Percentiles rank a stretch among this genome's conserved stretches.
phyloP scores from a whole-genome alignment of 2,113 vertebrate species.

The Sylvietta virens region DNA sequence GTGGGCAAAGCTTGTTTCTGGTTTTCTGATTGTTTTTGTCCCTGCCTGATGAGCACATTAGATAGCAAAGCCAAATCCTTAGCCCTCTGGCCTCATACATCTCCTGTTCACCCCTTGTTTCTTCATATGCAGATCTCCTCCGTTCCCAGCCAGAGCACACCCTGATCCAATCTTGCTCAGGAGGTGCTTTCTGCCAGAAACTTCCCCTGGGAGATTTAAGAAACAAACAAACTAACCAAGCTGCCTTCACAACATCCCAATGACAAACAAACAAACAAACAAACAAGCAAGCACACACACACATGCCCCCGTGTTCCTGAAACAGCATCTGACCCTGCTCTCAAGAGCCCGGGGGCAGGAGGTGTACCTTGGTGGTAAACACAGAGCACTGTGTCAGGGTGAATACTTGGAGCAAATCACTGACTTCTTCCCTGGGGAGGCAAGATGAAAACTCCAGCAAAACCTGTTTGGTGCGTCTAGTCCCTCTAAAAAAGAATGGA shows the following conservation, averaged over 20 bases:
- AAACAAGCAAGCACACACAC: not conserved
- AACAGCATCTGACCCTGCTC: not conserved
- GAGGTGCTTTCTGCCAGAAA: slow-evolving; percentile 51
- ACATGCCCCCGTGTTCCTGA: not conserved
- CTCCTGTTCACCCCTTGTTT: slow-evolving; percentile 49
- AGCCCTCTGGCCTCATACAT: not conserved
- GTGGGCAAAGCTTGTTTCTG: not conserved
- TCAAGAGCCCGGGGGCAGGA: not conserved
- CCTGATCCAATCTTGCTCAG: not conserved
- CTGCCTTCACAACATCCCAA: not conserved
- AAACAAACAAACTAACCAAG: slow-evolving; percentile 52
- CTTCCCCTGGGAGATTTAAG: slow-evolving; percentile 31
- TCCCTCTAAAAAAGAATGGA: not conserved
- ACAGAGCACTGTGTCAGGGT: not conserved
- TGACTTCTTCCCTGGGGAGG: not conserved
- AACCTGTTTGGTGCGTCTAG: not conserved
- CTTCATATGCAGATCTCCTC: not conserved
- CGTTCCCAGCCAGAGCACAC: slow-evolving; percentile 20
- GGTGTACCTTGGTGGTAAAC: not conserved
- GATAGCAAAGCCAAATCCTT: not conserved
- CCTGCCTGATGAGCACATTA: not conserved
- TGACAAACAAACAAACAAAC: slow-evolving; percentile 26
- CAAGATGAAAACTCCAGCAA: not conserved
- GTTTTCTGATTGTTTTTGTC: slow-evolving; percentile 17
- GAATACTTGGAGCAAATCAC: not conserved